phyloP scores from a whole-genome alignment of 2,797 vertebrate genomes.

The Acanthiza pusilla region DNA sequence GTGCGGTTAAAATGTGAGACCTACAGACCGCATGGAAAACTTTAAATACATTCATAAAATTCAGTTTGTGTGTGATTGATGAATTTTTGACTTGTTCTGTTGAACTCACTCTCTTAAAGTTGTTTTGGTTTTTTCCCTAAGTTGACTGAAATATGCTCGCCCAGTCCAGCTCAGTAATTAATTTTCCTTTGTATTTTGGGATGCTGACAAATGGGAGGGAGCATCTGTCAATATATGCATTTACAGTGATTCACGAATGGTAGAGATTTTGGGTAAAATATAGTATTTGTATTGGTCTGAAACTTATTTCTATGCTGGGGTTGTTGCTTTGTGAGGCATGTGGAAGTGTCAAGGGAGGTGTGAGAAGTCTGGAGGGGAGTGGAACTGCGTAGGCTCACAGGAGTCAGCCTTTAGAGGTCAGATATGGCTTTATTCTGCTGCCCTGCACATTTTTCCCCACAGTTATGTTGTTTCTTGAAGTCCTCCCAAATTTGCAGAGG shows the following conservation, averaged over 20 bases:
- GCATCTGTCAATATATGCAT: not conserved
- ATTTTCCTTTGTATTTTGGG: not conserved
- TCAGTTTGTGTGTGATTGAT: not conserved
- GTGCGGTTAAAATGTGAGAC: not conserved
- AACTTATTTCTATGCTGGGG: not conserved
- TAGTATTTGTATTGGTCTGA: not conserved
- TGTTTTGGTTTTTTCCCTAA: not conserved
- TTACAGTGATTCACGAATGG: not conserved
- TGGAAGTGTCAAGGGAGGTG: not conserved
- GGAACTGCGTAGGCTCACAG: not conserved
- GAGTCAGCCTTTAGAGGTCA: not conserved
- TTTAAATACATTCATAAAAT: not conserved
- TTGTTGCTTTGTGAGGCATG: not conserved
- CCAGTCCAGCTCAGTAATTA: not conserved
- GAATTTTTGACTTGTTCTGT: not conserved
- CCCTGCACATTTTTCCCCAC: constrained; percentile 25
- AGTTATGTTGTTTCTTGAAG: constrained; percentile 53
- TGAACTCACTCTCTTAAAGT: not conserved
- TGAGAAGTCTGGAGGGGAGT: not conserved
- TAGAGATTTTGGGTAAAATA: not conserved
- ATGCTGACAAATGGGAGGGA: not conserved
- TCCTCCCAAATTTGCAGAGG: constrained; percentile 37
- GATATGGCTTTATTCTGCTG: constrained; percentile 33
- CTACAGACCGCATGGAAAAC: not conserved
- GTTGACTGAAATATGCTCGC: not conserved